Conservation (phyloP, 37 sponge, comb jelly and placozoan genomes). For the Chondrosia reniformis region DNA sequence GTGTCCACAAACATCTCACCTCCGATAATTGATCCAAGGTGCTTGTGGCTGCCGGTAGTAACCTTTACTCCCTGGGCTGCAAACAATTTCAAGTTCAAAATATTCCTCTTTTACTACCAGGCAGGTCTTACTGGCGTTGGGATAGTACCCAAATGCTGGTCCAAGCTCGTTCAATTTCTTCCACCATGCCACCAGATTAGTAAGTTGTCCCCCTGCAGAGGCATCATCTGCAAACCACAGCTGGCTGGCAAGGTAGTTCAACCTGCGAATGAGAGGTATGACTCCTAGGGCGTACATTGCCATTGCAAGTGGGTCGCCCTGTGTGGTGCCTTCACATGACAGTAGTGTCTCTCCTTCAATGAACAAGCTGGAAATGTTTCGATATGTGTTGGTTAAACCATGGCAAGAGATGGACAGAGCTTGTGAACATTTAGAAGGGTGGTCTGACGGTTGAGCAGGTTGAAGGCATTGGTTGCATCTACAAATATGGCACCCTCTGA, state of each 20-base stretch:
- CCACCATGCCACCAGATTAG: background rate
- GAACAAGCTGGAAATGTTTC: background rate
- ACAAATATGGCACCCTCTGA: background rate
- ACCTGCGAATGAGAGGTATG: conserved; percentile 17
- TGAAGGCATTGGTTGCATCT: background rate
- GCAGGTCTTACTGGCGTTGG: background rate
- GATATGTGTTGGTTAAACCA: conserved; percentile 13
- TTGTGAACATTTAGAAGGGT: background rate
- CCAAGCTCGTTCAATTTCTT: background rate
- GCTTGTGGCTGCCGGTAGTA: too few relatives aligned
- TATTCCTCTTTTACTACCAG: too few relatives aligned
- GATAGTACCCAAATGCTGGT: background rate
- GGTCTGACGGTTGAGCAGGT: background rate
- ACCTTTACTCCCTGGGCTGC: too few relatives aligned
- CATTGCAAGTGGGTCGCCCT: conserved; percentile 45
- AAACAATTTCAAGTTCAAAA: too few relatives aligned
- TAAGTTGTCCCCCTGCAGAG: background rate
- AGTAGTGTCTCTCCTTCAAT: conserved; percentile 18
- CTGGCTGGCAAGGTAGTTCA: conserved; percentile 1
- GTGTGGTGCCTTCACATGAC: conserved; percentile 42
- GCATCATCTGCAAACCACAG: conserved; percentile 13
- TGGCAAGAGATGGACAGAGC: conserved; percentile 3
- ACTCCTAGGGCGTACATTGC: conserved; percentile 48
- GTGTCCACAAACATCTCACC: too few relatives aligned
- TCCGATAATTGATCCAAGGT: too few relatives aligned